Conservation (phyloP, 2,113 vertebrate species). For the Excalfactoria chinensis region DNA sequence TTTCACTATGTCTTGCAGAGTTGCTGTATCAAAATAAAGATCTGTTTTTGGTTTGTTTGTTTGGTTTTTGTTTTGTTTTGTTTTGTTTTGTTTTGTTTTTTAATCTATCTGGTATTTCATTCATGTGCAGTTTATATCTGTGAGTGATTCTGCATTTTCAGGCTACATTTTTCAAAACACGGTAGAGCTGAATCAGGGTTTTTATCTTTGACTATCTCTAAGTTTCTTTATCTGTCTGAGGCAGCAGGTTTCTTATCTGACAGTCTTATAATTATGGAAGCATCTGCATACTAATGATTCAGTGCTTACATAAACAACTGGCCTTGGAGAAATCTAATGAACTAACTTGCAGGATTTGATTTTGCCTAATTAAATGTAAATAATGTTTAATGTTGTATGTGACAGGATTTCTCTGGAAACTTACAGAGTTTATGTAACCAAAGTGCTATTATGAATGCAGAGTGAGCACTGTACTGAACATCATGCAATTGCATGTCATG, state of each 20-base stretch:
- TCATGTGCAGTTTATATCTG: constrained; percentile 23
- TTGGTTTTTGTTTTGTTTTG: neutral
- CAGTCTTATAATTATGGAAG: constrained; percentile 77
- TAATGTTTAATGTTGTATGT: constrained; percentile 77
- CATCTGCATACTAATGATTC: constrained; percentile 79
- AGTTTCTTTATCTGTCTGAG: constrained; percentile 77
- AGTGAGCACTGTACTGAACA: neutral
- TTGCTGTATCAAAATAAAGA: neutral
- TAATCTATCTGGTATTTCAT: neutral
- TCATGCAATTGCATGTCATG: neutral
- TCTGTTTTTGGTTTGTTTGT: neutral
- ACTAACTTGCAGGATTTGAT: constrained; percentile 76
- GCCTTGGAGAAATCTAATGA: constrained; percentile 81
- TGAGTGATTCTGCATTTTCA: constrained; percentile 53
- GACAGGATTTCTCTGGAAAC: constrained; percentile 69
- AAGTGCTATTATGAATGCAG: constrained; percentile 53
- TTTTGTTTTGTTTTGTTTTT: neutral
- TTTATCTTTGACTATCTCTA: constrained; percentile 73
- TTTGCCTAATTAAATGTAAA: constrained; percentile 84
- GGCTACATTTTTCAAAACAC: constrained; percentile 38
- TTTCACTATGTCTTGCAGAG: neutral
- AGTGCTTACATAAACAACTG: constrained; percentile 80
- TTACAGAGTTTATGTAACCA: constrained; percentile 34
- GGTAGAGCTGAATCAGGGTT: constrained; percentile 39
- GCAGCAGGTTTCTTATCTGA: constrained; percentile 81